Conservation (phyloP, 2,113 vertebrate genomes). For the Okapia johnstoni region DNA sequence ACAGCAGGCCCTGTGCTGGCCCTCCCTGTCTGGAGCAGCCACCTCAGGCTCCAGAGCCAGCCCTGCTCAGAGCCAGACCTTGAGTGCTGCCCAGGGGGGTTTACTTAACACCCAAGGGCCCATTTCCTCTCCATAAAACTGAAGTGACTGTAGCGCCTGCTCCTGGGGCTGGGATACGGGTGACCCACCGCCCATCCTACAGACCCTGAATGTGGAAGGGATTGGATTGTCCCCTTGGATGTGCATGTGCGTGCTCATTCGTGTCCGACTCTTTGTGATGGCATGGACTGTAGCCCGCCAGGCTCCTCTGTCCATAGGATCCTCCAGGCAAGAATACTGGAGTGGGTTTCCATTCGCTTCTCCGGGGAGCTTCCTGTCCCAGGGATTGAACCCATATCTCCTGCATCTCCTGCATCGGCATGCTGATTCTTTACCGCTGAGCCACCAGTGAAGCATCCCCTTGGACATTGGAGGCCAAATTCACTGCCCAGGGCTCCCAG, state of each 20-base stretch:
- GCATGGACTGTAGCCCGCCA: neutral
- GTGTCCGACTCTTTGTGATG: neutral
- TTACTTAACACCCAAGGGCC: neutral
- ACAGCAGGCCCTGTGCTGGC: too few species aligned
- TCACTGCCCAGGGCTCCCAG: neutral
- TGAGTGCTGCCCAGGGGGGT: too few species aligned
- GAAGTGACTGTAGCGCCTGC: accelerated
- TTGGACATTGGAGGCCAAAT: neutral
- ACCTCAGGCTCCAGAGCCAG: neutral
- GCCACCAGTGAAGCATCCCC: neutral
- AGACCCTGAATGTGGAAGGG: neutral
- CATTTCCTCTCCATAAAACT: neutral
- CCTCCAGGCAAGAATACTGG: neutral
- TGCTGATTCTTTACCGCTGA: neutral
- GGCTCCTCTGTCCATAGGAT: neutral
- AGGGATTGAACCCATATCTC: neutral
- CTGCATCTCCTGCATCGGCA: neutral
- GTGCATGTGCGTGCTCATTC: neutral
- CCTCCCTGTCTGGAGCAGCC: neutral
- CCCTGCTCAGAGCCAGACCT: neutral
- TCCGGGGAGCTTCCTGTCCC: neutral
- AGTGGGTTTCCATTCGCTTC: neutral
- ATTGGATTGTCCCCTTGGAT: neutral
- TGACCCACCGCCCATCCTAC: accelerated
- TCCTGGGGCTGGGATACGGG: neutral